A percentile compares a stretch with the other conserved stretches of the same genome.
Conservation (phyloP, 2,888 invertebrate genomes). For the Aricia artaxerxes region DNA sequence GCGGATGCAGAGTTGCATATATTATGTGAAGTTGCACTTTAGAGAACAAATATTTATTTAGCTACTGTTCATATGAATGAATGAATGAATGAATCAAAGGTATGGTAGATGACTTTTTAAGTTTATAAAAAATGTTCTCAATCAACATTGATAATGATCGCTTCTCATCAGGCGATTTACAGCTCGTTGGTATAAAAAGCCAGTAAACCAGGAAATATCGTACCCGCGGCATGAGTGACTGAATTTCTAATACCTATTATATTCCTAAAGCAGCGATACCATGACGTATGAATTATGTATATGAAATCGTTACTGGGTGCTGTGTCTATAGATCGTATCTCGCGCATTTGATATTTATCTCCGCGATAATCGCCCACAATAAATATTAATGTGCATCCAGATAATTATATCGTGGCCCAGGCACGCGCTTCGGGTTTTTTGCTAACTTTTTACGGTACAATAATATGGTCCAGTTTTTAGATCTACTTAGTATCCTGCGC, state of each 20-base stretch:
- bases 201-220: constrained; percentile 8
- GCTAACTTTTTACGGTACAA: background rate
- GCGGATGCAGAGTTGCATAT: too few species aligned
- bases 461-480: constrained; percentile 3
- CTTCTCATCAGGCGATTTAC: background rate
- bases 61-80: too few species aligned
- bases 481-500: background rate
- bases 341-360: constrained; percentile 22
- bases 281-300: constrained; percentile 26
- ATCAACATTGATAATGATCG: background rate
- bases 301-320: constrained; percentile 19
- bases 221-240: constrained; percentile 2
- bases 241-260: constrained; percentile 24
- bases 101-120: too few species aligned
- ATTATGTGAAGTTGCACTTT: too few species aligned
- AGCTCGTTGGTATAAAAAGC: background rate
- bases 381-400: constrained; percentile 26
- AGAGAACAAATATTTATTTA: too few species aligned
- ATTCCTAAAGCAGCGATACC: constrained; percentile 19
- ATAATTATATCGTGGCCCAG: constrained; percentile 17
- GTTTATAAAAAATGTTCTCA: background rate
- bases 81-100: too few species aligned
- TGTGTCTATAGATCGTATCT: constrained; percentile 25
- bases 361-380: constrained; percentile 8
- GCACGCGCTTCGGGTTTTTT: constrained; percentile 10